Conservation (phyloP, 2,888 invertebrate species). For the Polyploca ridens region DNA sequence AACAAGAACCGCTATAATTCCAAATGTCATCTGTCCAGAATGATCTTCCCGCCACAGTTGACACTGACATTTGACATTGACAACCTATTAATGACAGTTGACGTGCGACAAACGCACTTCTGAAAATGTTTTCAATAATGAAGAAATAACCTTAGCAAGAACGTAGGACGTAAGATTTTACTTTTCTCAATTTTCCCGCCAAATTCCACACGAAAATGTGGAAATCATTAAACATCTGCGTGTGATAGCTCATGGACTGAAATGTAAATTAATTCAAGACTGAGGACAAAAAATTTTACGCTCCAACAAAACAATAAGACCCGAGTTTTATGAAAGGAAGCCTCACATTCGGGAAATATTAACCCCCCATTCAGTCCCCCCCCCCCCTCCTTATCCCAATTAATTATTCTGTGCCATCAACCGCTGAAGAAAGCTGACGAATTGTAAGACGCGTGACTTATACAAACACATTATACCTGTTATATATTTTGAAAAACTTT, state of each 20-base stretch:
- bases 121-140: not conserved
- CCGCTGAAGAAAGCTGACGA: conserved; percentile 48
- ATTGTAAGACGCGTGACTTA: conserved; percentile 37
- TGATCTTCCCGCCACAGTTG: conserved; percentile 21
- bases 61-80: conserved; percentile 58
- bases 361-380: not conserved
- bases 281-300: conserved; percentile 64
- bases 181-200: not conserved
- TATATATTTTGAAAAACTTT: not conserved
- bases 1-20: conserved; percentile 37
- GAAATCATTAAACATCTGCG: conserved; percentile 69
- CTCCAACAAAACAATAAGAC: conserved; percentile 60
- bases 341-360: conserved; percentile 52
- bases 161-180: not conserved
- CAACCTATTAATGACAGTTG: conserved; percentile 59
- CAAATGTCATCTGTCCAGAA: conserved; percentile 43
- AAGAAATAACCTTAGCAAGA: not conserved
- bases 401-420: conserved; percentile 72
- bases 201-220: conserved; percentile 18
- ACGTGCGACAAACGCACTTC: conserved; percentile 44
- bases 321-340: conserved; percentile 61
- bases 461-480: not conserved
- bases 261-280: conserved; percentile 70
- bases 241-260: conserved; percentile 60
- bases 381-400: conserved; percentile 44